Evolutionary conservation across 2,888 invertebrate genomes (phyloP), one percentile per base, ranked within the genome.

Genomic region (Priocnemis perturbator): DNA sequence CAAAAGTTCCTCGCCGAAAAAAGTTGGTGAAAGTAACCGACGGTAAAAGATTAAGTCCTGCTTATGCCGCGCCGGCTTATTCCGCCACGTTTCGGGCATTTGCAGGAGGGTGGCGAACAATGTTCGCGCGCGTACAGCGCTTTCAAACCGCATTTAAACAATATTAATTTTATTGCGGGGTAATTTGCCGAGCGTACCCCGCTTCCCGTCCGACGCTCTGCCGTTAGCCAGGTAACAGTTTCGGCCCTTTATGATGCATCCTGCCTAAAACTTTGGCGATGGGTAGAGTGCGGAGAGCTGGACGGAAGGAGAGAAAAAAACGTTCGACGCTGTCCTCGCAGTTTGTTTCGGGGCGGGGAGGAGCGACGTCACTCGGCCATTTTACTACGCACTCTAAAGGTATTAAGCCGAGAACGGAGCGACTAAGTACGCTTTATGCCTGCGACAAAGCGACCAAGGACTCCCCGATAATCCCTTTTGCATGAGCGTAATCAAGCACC

Each of bases 81-180:
- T 37, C 15, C 60, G 69, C 64, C 64, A 73, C 53, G 63, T 70
- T 69, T 65, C 59, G 57, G 17, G 0, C 26, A 9, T 62, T 58
- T 45, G 11, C 48, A 26, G 45, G 21, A 19, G 37, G 30, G 15
- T 44, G 20, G 58, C 15, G 19, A 19, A 50, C 7, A 53, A n/a
- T 50, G 19, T 50, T 17, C 50, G 17, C 59, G 58, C n/a, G 21
- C 65, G 52, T 56, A 30, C 59, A 71, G 71, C 77, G 81, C 76
- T 83, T 80, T 81, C 69, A 74, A 83, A 81, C 80, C 81, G 75
- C 81, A 79, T 81, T 82, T 81, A 77, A 80, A 83, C 81, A 82
- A 79, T 77, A 77, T 81, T 81, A 64, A 78, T 81, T 85, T 85
- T 85, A 83, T 77, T 74, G 69, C 84, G 72, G 64, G 78, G 79